Evolutionary conservation across 2,797 vertebrate species (phyloP).

Genomic region (Phylloscopus collybita): DNA sequence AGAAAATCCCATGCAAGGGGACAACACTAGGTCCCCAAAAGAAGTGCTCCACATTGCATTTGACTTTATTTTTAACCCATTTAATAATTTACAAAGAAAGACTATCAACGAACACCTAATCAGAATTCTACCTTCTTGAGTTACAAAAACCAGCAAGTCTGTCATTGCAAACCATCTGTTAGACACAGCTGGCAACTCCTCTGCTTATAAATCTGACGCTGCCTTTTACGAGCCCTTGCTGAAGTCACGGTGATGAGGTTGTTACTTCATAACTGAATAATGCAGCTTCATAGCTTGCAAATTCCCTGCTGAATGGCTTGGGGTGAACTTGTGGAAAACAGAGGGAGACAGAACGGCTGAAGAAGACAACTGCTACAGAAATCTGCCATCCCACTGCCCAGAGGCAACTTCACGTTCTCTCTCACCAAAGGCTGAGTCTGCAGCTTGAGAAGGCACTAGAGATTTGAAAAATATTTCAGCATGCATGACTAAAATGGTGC

Average conservation of each 20-base stretch:
- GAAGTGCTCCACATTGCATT: background rate
- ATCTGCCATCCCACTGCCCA: background rate
- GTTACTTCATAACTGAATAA: slow-evolving; percentile 59
- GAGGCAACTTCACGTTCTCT: background rate
- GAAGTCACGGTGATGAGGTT: slow-evolving; percentile 47
- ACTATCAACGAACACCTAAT: background rate
- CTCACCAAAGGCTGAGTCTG: background rate
- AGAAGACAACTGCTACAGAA: background rate
- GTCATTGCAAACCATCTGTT: background rate
- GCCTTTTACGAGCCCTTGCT: slow-evolving; percentile 36
- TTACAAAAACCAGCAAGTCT: background rate
- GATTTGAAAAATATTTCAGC: background rate
- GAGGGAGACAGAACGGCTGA: background rate
- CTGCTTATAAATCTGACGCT: slow-evolving; percentile 1
- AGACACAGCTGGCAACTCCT: background rate
- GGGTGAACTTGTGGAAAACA: background rate
- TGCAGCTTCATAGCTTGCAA: slow-evolving; percentile 33
- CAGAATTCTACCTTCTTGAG: background rate
- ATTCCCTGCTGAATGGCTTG: slow-evolving; percentile 7
- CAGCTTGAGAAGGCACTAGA: background rate
- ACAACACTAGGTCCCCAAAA: background rate
- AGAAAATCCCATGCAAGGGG: background rate
- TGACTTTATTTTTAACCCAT: background rate
- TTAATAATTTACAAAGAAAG: background rate
- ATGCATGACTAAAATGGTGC: background rate